Base-by-base conservation (phyloP, 2,113 vertebrate genomes). In the Dromiciops gliroides region DNA sequence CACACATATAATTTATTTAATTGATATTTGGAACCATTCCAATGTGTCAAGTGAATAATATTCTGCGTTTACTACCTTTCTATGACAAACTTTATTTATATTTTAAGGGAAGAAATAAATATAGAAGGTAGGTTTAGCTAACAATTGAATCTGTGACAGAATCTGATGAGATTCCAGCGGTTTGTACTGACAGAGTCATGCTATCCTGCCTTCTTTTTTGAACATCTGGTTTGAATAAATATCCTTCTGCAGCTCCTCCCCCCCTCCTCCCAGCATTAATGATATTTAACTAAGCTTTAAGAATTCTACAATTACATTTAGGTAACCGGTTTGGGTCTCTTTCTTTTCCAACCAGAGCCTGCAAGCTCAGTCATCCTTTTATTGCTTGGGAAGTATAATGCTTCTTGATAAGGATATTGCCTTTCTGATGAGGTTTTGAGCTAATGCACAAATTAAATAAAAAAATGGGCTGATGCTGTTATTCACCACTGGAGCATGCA, bases 391-490 rank as follows among this genome's bases (percentile, higher is more conserved):
- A 96, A 92, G 67, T 83, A 44, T 83, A 44, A 83, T 44, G 67
- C 67, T 50, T 50, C 47, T 91, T 95, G 83, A 48, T 56, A 89
- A 50, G 26, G 28, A 24, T 94, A 50, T 26, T 90, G 53, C 22
- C 94, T 94, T 97, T 96, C 89, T 44, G 31, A 47, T 51, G 89
- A 67, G 16, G 26, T 49, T 97, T 94, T 56, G 91, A 95, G 91
- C 90, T 96, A 95, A 95, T 96, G 95, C 92, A 51, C 52, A 96
- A 93, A 95, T 96, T 97, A 60, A 91, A 94, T 90, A n/a, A 47
- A 25, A 25, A 96, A 97, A 93, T 92, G n/a, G 90, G 47, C 49
- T 93, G 52, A 49, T 83, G 92, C 96, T 97, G 94, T 96, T 90
- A 93, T 96, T 96, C 92, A 94, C 14, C 1, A n/a, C n/a, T 48